Evolutionary conservation across 2,113 vertebrate genomes (phyloP).

Genomic region (Nicator chloris): DNA sequence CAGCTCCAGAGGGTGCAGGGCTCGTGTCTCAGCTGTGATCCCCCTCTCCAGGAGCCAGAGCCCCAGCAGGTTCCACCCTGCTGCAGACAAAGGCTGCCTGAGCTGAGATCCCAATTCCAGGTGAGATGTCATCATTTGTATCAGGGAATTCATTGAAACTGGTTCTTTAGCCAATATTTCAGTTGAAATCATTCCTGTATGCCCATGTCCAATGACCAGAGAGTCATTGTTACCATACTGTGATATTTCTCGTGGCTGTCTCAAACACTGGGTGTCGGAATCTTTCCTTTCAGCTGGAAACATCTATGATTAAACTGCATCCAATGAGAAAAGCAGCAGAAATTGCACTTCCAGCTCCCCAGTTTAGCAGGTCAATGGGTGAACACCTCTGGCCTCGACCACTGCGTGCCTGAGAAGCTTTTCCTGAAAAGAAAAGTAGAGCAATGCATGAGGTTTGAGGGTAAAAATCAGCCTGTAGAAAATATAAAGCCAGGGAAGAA

Average conservation of each 20-base stretch:
- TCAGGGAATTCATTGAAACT: conserved; percentile 8
- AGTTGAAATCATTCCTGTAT: not conserved
- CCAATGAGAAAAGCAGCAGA: conserved; percentile 6
- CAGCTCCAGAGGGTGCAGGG: not conserved
- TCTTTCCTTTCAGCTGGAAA: conserved; percentile 34
- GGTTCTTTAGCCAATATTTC: conserved; percentile 15
- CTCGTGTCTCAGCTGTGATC: not conserved
- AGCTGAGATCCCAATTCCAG: not conserved
- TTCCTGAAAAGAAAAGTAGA: not conserved
- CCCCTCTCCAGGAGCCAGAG: not conserved
- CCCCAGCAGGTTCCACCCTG: not conserved
- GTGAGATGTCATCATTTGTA: not conserved
- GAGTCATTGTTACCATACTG: not conserved
- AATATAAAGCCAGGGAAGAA: not conserved
- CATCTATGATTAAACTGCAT: conserved; percentile 33
- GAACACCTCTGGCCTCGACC: not conserved
- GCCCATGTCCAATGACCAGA: not conserved
- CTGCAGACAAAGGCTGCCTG: not conserved
- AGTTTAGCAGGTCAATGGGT: not conserved
- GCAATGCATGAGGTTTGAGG: not conserved
- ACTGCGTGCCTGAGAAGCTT: fast-evolving
- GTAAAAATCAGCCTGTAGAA: not conserved
- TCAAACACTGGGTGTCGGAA: not conserved
- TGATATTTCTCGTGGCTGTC: not conserved
- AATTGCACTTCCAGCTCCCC: not conserved